A percentile compares a stretch with the other conserved stretches of the same genome.
Conservation (phyloP, 2,113 vertebrate genomes). For the Mesoclemmys tuberculata region DNA sequence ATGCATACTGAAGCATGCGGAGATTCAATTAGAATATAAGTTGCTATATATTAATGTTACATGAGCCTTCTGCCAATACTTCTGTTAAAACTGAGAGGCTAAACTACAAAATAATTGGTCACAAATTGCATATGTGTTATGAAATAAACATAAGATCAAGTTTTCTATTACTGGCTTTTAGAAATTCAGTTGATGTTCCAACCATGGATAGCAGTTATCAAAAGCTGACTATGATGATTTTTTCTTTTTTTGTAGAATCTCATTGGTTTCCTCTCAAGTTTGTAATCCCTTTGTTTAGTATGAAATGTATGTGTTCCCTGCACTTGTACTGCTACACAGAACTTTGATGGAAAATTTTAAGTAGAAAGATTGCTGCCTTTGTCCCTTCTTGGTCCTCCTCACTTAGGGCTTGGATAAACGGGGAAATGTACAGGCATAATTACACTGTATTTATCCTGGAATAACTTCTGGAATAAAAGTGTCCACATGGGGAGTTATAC, state of each 20-base stretch:
- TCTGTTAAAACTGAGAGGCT: accelerated
- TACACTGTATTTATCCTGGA: background rate
- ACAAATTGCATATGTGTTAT: accelerated
- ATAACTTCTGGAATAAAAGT: background rate
- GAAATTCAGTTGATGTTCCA: background rate
- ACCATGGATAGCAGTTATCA: accelerated
- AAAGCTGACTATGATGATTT: background rate
- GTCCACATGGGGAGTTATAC: background rate
- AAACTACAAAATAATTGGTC: accelerated
- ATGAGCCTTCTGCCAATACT: accelerated
- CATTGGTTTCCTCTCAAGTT: background rate
- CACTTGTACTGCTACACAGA: background rate
- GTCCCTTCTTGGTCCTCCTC: background rate
- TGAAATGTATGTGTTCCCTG: background rate
- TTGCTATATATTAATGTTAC: accelerated
- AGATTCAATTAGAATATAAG: background rate
- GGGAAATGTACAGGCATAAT: background rate
- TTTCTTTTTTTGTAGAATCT: background rate
- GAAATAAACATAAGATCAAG: accelerated
- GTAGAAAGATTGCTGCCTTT: background rate
- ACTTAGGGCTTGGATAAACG: background rate
- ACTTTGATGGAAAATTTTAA: accelerated
- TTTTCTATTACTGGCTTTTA: accelerated
- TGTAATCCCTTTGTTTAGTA: accelerated
- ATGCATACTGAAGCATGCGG: accelerated